Evolutionary conservation across 2,888 invertebrate species (phyloP), one percentile per base, ranked within the genome.

Genomic region (Metellina segmentata): DNA sequence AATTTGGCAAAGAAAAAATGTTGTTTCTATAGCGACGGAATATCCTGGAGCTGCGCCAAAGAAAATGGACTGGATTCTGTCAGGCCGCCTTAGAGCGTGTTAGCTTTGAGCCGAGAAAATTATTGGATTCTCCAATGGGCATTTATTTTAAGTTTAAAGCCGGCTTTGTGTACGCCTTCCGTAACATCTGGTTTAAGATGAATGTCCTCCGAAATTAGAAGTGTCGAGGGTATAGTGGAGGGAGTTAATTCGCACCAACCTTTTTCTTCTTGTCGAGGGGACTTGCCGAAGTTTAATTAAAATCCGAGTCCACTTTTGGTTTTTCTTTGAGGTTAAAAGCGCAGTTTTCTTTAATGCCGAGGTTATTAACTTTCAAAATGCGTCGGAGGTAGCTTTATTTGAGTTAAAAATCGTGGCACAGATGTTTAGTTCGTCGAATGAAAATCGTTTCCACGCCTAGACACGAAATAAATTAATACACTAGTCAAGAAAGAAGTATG

Each of bases 41-140:
- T 61, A 61, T 61, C 72, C 61, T 75, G 53, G n/a, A 48, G 85
- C 48, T 53, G 34, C 53, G 85, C 85, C 85, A 85, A 75, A n/a
- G 53, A 52, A 72, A 75, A 85, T 85, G 16, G 53, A 75, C 75
- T 34, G 49, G 13, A 19, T 13, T 34, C 34, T 78, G 52, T 9
- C 52, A 52, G 48, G 75, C 20, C 16, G 74, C 9, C 74, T 85
- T 75, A 19, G 51, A 48, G 7, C 34, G 19, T 13, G 75, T 34
- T 74, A 34, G 51, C 52, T 85, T 48, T 72, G 9, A 9, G 85
- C 72, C 8, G 19, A 52, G 19, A 52, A 48, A 82, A 72, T 72
- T 85, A 75, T 85, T 85, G 75, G 48, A 61, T 48, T 53, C 48
- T 61, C 48, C 53, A 53, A 34, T 61, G 74, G 20, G 48, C 8